Percentiles rank a stretch among this genome's conserved stretches.
Conservation (phyloP, 2,888 invertebrate species). For the Aporophyla lueneburgensis region DNA sequence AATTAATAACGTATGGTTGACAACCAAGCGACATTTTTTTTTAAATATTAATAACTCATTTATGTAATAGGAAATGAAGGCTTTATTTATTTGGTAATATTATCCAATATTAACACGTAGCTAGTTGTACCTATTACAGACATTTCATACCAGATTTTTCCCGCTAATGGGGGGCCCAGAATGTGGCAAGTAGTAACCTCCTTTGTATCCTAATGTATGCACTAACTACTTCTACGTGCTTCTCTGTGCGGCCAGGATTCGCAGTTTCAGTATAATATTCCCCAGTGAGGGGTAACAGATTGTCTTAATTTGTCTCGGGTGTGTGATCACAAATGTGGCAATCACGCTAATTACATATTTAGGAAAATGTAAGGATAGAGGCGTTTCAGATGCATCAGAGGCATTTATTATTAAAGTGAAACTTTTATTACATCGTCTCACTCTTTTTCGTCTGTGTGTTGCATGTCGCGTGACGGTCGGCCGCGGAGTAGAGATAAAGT, state of each 20-base stretch:
- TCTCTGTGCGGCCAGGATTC: not conserved
- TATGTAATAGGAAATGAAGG: not conserved
- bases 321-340: slow-evolving; percentile 35
- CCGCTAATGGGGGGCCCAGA: not conserved
- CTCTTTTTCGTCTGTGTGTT: too few species aligned
- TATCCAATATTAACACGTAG: not conserved
- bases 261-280: slow-evolving; percentile 10
- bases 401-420: not conserved
- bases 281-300: slow-evolving; percentile 20
- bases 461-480: too few species aligned
- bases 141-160: not conserved
- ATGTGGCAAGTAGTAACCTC: not conserved
- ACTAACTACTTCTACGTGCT: slow-evolving; percentile 4
- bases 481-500: too few species aligned
- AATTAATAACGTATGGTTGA: not conserved
- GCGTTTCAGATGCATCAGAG: slow-evolving; percentile 5
- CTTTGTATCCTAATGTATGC: not conserved
- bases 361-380: slow-evolving; percentile 22
- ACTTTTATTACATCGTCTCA: too few species aligned
- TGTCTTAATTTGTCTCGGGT: slow-evolving; percentile 33
- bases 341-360: slow-evolving; percentile 41
- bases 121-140: not conserved
- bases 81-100: not conserved
- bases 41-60: too few species aligned
- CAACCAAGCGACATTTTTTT: too few species aligned